Evolutionary conservation across 2,888 invertebrate genomes (phyloP).

Genomic region (Eurytoma californica): DNA sequence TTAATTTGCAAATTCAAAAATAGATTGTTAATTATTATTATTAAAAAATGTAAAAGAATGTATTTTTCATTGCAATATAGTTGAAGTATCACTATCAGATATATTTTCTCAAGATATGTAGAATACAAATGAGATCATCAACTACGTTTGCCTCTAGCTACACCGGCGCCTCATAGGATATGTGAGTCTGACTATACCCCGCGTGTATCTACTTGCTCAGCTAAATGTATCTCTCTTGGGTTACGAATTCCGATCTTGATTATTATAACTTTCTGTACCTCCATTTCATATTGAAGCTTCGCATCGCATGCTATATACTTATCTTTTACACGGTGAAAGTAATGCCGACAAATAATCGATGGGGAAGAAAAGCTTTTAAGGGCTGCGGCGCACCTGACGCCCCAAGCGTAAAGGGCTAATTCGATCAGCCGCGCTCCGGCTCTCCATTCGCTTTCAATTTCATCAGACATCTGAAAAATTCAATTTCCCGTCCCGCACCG

Average conservation of each 20-base stretch:
- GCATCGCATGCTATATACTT: no score
- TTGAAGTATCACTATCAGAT: no score
- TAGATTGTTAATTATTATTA: no score
- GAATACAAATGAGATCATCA: no score
- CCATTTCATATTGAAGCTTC: neutral
- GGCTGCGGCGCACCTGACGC: no score
- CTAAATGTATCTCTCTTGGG: neutral
- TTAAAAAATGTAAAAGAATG: no score
- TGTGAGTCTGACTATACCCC: neutral
- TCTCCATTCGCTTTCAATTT: conserved; percentile 8
- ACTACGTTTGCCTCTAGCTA: no score
- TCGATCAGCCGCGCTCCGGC: neutral
- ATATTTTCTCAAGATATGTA: no score
- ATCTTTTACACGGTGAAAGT: neutral
- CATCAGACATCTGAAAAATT: conserved; percentile 32
- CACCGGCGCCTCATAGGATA: no score
- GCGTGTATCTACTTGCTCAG: neutral
- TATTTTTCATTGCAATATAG: no score
- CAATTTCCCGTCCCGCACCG: conserved; percentile 11
- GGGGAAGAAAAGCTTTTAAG: neutral
- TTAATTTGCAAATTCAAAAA: no score
- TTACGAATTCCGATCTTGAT: no score
- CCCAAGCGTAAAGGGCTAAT: neutral
- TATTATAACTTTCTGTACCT: neutral
- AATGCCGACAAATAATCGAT: neutral